Evolutionary conservation across 2,888 invertebrate genomes (phyloP), one percentile per base, ranked within the genome.

Genomic region (Drepana falcataria): DNA sequence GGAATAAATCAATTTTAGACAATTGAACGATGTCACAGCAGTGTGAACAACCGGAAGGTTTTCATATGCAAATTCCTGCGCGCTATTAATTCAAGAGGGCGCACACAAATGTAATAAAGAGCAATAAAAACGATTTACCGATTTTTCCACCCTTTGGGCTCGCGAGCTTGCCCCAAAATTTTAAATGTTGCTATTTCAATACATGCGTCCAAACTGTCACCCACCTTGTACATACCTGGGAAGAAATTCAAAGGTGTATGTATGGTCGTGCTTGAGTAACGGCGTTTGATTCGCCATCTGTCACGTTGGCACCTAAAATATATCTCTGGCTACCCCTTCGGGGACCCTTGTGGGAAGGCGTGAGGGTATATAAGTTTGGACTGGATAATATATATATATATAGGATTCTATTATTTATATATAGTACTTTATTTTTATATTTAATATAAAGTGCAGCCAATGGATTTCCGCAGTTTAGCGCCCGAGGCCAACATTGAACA

Each of bases 81-180:
- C 64, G 61, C 73, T 79, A 79, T 84, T 81, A 79, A 73, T 61
- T 72, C 64, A 64, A 64, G 63, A 70, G 77, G 75, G 73, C 60
- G 72, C 57, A 59, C 55, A 63, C 68, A 65, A 72, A 70, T 66
- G 79, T 77, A 77, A 84, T 82, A 80, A 81, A 85, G 83, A 77
- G 85, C 81, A 81, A 85, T 87, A 85, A 86, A 87, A 85, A 80
- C 85, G 82, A 86, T 87, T 85, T 85, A 87, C 76, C 83, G 82
- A 85, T 58, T 84, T 81, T 81, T 73, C 76, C 77, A 78, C 77
- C 77, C 78, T 76, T 79, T 74, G 63, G 62, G 60, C 65, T 67
- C 66, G 53, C 48, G 55, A 57, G 57, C 61, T 53, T 60, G 61
- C 71, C 67, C 66, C 57, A 55, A 69, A 67, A 68, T 71, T 76